These are phyloP conservation scores for Strigops habroptila DNA, from an alignment of 2,113 vertebrate species.

Conservation along the genomic window DNA sequence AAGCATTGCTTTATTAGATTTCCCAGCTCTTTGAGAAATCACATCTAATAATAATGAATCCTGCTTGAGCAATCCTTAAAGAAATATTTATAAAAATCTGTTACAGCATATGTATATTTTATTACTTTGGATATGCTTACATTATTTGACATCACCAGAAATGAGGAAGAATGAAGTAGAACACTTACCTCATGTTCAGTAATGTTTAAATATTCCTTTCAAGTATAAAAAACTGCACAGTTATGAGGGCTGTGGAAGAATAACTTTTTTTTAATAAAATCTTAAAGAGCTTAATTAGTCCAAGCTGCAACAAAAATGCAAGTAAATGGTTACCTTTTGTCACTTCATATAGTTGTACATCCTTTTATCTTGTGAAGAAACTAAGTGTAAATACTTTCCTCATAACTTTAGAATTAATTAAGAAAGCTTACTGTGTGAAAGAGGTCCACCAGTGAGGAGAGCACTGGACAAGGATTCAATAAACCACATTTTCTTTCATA, in stretches of 20 bases:
- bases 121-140: constrained; percentile 22
- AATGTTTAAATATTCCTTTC: constrained; percentile 14
- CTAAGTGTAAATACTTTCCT: neutral
- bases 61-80: constrained; percentile 28
- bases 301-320: neutral
- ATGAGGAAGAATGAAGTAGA: constrained; percentile 1
- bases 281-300: neutral
- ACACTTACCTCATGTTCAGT: neutral
- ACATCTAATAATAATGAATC: constrained; percentile 35
- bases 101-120: constrained; percentile 17
- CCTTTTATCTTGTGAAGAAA: neutral
- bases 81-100: constrained; percentile 54
- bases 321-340: neutral
- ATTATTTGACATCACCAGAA: constrained; percentile 47
- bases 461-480: neutral
- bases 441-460: neutral
- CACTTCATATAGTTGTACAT: neutral
- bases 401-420: neutral
- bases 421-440: neutral
- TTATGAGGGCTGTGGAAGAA: neutral
- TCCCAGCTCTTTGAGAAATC: constrained; percentile 20
- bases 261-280: neutral
- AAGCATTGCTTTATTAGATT: constrained; percentile 1
- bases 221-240: neutral
- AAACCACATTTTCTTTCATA: neutral